Conservation (phyloP, 2,888 invertebrate species). For the Athalia cordata region DNA sequence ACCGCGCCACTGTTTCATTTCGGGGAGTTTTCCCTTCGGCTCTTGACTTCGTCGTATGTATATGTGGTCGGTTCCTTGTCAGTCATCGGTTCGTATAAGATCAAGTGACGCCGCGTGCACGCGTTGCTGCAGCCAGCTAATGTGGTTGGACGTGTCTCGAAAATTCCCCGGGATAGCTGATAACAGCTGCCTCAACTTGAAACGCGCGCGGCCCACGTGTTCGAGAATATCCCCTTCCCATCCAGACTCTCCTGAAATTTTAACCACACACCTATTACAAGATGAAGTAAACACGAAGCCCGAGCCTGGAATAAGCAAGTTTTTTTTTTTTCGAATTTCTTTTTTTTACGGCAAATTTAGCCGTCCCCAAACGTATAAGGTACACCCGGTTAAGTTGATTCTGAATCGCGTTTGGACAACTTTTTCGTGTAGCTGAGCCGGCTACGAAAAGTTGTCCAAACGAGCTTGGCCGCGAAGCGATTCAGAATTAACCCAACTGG, state of each 20-base stretch:
- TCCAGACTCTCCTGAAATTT: slow-evolving; percentile 7
- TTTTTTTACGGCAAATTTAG: too few species aligned
- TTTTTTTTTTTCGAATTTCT: too few species aligned
- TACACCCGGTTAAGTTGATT: too few species aligned
- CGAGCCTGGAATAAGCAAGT: too few species aligned
- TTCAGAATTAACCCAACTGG: too few species aligned
- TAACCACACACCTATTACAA: not conserved
- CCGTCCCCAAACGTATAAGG: too few species aligned
- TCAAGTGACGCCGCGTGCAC: slow-evolving; percentile 24
- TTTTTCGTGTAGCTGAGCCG: too few species aligned
- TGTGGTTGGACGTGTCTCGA: not conserved
- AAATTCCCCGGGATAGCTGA: slow-evolving; percentile 27
- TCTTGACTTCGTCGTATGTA: not conserved
- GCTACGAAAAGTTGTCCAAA: too few species aligned
- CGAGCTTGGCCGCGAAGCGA: too few species aligned
- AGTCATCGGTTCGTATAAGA: slow-evolving; percentile 32
- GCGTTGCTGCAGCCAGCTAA: not conserved
- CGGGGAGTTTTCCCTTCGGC: too few species aligned
- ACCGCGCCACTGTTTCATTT: not conserved
- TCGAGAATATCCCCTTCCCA: not conserved
- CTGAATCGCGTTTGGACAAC: too few species aligned
- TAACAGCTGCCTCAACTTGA: not conserved
- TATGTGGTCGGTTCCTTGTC: slow-evolving; percentile 15
- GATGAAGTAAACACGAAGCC: slow-evolving; percentile 10
- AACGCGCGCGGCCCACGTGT: too few species aligned